A percentile compares a stretch with the other conserved stretches of the same genome.
Conservation (phyloP, 2,888 invertebrate species). For the Therioaphis trifolii region DNA sequence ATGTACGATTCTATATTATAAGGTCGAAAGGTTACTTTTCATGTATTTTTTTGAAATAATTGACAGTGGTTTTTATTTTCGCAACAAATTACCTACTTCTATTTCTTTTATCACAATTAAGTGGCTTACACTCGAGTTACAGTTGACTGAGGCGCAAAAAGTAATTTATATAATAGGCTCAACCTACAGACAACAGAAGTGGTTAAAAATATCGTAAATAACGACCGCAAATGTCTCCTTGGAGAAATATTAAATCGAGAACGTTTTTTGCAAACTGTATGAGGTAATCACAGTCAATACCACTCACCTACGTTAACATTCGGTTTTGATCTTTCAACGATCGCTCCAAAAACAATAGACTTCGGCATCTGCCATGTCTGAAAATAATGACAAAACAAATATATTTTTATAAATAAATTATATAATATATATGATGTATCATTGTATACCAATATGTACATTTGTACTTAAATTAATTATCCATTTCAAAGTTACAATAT, state of each 20-base stretch:
- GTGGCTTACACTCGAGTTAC: slow-evolving; percentile 8
- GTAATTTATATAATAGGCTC: slow-evolving; percentile 44
- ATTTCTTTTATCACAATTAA: slow-evolving; percentile 25
- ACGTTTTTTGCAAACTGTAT: not conserved
- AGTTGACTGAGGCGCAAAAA: slow-evolving; percentile 41
- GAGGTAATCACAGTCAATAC: not conserved
- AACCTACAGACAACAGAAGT: slow-evolving; percentile 1
- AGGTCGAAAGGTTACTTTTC: too few species aligned
- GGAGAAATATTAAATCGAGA: slow-evolving; percentile 49
- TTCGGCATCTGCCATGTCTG: slow-evolving; percentile 8
- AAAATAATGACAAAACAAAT: not conserved
- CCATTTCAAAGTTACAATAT: too few species aligned
- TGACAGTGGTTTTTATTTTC: not conserved
- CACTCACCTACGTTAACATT: slow-evolving; percentile 26
- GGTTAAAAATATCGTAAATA: slow-evolving; percentile 39
- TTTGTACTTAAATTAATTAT: too few species aligned
- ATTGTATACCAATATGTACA: too few species aligned
- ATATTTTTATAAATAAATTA: too few species aligned
- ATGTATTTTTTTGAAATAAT: slow-evolving; percentile 15
- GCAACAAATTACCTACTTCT: slow-evolving; percentile 18
- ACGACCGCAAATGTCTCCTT: slow-evolving; percentile 43
- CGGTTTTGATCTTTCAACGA: not conserved
- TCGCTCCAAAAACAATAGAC: slow-evolving; percentile 31
- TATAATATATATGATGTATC: too few species aligned
- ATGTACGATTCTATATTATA: too few species aligned